A percentile compares a stretch with the other conserved stretches of the same genome.
phyloP scores from a whole-genome alignment of 2,113 vertebrate genomes.

The Brienomyrus brachyistius region DNA sequence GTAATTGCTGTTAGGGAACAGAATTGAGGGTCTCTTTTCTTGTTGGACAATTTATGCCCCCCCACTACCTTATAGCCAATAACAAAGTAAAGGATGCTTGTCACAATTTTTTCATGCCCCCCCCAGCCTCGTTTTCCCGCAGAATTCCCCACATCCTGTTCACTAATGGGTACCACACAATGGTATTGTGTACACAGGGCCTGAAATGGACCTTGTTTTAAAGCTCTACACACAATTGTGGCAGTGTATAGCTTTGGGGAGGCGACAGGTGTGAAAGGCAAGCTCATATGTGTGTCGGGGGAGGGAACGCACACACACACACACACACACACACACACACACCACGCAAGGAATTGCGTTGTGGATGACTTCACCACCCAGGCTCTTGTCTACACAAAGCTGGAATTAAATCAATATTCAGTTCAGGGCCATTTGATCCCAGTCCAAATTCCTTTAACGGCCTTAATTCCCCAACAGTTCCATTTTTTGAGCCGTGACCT shows the following conservation, averaged over 20 bases:
- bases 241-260: background rate
- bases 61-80: background rate
- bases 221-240: background rate
- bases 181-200: conserved; percentile 5
- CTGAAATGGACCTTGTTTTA: background rate
- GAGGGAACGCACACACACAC: too few relatives aligned
- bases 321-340: background rate
- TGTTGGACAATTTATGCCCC: background rate
- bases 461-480: background rate
- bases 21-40: background rate
- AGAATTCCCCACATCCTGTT: background rate
- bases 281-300: background rate
- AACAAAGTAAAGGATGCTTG: conserved; percentile 2
- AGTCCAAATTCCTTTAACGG: background rate
- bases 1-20: background rate
- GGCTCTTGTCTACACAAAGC: background rate
- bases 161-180: conserved; percentile 16
- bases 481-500: background rate
- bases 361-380: background rate
- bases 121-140: background rate
- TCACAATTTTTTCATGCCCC: background rate
- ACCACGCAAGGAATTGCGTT: background rate
- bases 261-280: background rate
- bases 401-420: background rate
- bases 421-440: background rate